phyloP scores from a whole-genome alignment of 2,797 vertebrate species.

The Catharus ustulatus region DNA sequence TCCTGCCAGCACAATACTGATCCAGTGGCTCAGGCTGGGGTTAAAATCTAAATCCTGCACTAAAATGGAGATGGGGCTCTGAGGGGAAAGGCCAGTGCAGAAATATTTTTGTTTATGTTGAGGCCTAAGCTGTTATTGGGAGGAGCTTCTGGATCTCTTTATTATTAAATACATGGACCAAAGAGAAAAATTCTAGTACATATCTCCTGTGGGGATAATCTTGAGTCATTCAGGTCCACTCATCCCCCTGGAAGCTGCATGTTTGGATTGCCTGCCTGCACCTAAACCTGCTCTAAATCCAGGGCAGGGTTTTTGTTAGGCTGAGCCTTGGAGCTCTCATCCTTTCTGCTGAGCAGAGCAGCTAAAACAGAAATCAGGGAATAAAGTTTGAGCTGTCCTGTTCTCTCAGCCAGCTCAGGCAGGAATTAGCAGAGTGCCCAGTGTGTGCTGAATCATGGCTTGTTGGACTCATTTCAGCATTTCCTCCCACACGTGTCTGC shows the following conservation, averaged over 20 bases:
- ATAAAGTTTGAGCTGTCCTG: not conserved
- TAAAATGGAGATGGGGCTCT: not conserved
- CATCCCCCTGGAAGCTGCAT: not conserved
- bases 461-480: constrained; percentile 55
- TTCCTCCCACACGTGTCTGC: constrained; percentile 17
- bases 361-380: not conserved
- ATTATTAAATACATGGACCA: not conserved
- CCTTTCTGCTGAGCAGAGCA: not conserved
- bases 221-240: not conserved
- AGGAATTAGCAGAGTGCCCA: not conserved
- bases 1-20: not conserved
- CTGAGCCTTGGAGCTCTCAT: not conserved
- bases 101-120: not conserved
- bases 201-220: not conserved
- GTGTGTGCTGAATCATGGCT: not conserved
- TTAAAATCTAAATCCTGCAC: not conserved
- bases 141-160: not conserved
- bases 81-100: not conserved
- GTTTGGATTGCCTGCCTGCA: not conserved
- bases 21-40: not conserved
- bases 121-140: not conserved
- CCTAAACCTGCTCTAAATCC: not conserved
- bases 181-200: not conserved
- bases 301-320: not conserved
- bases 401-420: not conserved